Percentiles rank a stretch among this genome's conserved stretches.
Evolutionary conservation across 2,113 vertebrate species (phyloP).

Genomic region (Gobiocypris rarus): DNA sequence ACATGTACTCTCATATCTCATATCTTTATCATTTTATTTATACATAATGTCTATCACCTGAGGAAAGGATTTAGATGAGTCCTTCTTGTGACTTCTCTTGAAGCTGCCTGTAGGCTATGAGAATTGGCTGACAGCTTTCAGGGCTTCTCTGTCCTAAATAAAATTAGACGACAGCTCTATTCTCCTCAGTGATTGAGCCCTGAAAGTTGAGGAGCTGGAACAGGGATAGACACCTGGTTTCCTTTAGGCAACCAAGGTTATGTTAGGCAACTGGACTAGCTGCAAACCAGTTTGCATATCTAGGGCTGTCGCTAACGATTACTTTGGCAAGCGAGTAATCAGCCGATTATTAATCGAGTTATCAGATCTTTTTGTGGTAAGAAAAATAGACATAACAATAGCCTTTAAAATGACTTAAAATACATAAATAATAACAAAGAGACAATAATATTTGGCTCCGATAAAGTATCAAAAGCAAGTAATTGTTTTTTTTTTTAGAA

Average conservation of each 20-base stretch:
- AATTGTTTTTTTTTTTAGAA: too few species aligned
- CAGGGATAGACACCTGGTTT: neutral
- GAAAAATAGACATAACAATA: too few species aligned
- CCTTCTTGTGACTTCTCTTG: neutral
- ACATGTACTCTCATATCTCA: neutral
- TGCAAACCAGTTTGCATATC: neutral
- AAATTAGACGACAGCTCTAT: neutral
- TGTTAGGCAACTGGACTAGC: neutral
- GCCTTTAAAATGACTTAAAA: too few species aligned
- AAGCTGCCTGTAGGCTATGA: constrained; percentile 9
- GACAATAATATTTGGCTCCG: too few species aligned
- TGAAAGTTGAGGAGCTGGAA: constrained; percentile 15
- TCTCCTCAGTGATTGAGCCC: neutral
- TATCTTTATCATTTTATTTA: neutral
- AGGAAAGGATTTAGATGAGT: neutral
- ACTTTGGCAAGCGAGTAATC: too few species aligned
- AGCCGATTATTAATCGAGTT: too few species aligned
- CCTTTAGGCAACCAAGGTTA: neutral
- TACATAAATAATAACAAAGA: too few species aligned
- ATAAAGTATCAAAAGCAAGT: too few species aligned
- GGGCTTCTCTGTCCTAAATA: neutral
- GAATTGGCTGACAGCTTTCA: constrained; percentile 11
- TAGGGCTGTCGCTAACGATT: too few species aligned
- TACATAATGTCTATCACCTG: neutral
- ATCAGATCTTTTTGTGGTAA: too few species aligned